A percentile compares a stretch with the other conserved stretches of the same genome.
phyloP scores from a whole-genome alignment of 2,888 invertebrate species.

The Trissolcus brochymenae region DNA sequence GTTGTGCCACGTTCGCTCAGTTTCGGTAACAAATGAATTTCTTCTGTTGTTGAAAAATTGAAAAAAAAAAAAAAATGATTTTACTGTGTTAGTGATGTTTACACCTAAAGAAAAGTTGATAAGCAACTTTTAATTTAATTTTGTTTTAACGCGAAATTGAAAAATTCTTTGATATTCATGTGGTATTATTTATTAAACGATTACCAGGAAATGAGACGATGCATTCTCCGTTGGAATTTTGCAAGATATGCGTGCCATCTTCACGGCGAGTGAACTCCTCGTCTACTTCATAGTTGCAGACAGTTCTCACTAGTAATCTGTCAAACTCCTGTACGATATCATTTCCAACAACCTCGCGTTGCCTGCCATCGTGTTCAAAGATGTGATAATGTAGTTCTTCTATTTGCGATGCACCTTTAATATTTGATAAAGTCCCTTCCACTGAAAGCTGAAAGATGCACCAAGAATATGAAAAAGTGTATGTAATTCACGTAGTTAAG shows the following conservation, averaged over 20 bases:
- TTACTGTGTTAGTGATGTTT: neutral
- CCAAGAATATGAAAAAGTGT: slow-evolving; percentile 14
- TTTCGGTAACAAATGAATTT: slow-evolving; percentile 15
- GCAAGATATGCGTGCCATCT: slow-evolving; percentile 69
- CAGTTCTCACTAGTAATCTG: slow-evolving; percentile 68
- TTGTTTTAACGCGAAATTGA: neutral
- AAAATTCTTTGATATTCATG: neutral
- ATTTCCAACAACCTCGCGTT: slow-evolving; percentile 66
- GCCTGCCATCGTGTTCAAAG: slow-evolving; percentile 66
- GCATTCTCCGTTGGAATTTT: slow-evolving; percentile 66
- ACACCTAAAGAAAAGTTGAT: neutral
- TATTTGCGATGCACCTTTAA: slow-evolving; percentile 49
- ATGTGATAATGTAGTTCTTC: slow-evolving; percentile 64
- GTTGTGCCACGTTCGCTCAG: neutral
- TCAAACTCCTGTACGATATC: slow-evolving; percentile 66
- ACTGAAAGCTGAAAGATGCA: slow-evolving; percentile 30
- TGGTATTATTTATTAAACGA: slow-evolving; percentile 28
- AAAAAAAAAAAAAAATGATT: no score
- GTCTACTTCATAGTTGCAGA: slow-evolving; percentile 67
- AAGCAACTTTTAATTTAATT: neutral
- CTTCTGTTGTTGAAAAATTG: neutral
- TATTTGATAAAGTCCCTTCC: slow-evolving; percentile 34
- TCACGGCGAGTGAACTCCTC: slow-evolving; percentile 69
- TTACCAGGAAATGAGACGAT: slow-evolving; percentile 68
- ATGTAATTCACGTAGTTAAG: slow-evolving; percentile 1